phyloP scores from a whole-genome alignment of 1,140 invertebrate species.

The Spodoptera litura region DNA sequence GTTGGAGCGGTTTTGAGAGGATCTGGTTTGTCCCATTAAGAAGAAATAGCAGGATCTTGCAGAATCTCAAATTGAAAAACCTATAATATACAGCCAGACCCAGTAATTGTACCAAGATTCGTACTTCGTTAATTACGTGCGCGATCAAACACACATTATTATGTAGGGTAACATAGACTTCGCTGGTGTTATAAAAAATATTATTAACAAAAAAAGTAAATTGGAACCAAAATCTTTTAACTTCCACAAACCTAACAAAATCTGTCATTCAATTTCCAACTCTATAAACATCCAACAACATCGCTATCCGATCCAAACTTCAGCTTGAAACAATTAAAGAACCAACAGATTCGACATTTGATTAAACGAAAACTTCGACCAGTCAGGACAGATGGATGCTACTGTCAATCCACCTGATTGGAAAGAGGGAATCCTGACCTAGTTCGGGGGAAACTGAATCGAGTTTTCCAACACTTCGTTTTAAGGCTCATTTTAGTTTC shows the following conservation, averaged over 20 bases:
- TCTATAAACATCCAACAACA: background rate
- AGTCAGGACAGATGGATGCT: slow-evolving; percentile 14
- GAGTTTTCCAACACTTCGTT: background rate
- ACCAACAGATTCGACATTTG: slow-evolving; percentile 22
- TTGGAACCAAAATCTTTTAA: too few species aligned
- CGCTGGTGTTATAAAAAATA: too few species aligned
- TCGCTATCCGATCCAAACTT: background rate
- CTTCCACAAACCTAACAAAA: too few species aligned
- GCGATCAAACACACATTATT: too few species aligned
- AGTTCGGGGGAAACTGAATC: slow-evolving; percentile 3
- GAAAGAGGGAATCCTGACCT: slow-evolving; percentile 22
- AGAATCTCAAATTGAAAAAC: too few species aligned
- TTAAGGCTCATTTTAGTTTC: background rate
- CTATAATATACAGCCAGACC: too few species aligned
- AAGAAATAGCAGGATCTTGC: too few species aligned
- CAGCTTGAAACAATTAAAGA: slow-evolving; percentile 10
- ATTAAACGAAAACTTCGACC: slow-evolving; percentile 22
- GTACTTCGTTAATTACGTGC: too few species aligned
- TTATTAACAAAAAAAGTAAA: background rate
- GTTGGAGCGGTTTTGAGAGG: too few species aligned
- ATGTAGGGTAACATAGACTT: too few species aligned
- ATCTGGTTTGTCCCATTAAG: too few species aligned
- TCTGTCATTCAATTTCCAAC: background rate
- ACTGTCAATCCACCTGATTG: slow-evolving; percentile 27
- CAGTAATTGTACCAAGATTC: too few species aligned